phyloP scores from a whole-genome alignment of 2,888 invertebrate species.

The Thereva unica region DNA sequence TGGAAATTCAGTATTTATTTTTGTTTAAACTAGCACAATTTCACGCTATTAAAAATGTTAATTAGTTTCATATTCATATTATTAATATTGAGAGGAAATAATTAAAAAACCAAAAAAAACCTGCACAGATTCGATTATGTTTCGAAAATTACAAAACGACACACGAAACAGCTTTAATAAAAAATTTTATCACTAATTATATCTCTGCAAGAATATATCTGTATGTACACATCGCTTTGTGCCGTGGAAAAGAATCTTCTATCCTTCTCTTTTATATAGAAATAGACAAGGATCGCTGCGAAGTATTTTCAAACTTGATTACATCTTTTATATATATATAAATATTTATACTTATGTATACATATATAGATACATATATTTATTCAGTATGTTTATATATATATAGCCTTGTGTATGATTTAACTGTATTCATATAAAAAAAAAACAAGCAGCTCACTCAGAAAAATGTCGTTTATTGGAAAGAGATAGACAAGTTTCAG shows the following conservation, averaged over 20 bases:
- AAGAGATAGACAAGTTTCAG: slow-evolving; percentile 17
- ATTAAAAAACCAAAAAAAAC: background rate
- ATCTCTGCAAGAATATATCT: background rate
- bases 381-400: background rate
- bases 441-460: background rate
- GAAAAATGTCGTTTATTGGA: background rate
- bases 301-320: slow-evolving; percentile 33
- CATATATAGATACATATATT: no score
- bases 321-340: slow-evolving; percentile 14
- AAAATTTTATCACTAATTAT: slow-evolving; percentile 23
- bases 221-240: no score
- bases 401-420: slow-evolving; percentile 10
- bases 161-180: slow-evolving; percentile 1
- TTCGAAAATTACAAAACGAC: background rate
- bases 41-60: no score
- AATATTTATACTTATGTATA: slow-evolving; percentile 1
- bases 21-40: no score
- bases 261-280: no score
- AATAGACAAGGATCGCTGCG: slow-evolving; percentile 33
- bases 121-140: no score
- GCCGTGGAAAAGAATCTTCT: no score
- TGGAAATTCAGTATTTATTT: no score
- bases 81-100: background rate
- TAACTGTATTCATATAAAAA: slow-evolving; percentile 10
- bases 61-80: background rate